Evolutionary conservation across 2,888 invertebrate species (phyloP), one percentile per base, ranked within the genome.

Genomic region (Emmelina monodactyla): DNA sequence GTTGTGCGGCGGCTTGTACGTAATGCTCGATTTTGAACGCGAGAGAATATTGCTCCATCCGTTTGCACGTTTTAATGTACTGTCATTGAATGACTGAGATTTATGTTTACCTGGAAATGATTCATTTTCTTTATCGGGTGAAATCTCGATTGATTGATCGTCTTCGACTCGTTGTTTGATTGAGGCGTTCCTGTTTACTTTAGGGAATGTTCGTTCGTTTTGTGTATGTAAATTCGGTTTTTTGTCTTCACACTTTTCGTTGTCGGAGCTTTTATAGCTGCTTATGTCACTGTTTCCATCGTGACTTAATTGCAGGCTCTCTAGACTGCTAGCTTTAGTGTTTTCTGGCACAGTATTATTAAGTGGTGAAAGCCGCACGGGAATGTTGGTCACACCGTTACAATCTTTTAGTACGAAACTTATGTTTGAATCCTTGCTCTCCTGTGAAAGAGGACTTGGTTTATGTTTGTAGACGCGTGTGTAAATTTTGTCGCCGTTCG

Each of bases 241-340:
- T 45, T 51, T 46, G 37, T 64, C 63, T 37, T 64, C 68, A 40
- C 45, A 62, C 43, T 65, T 71, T 55, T 81, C 81, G 48, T 78
- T 71, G 52, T 81, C 80, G 34, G 81, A 80, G 62, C 80, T 81
- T 62, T 81, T 81, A 49, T 71, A 72, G 60, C 80, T 81, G 51
- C 80, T 80, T 47, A 67, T 59, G 57, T 79, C 80, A 53, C 73
- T 78, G 15, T 55, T 45, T 16, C 61, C 65, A 42, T 70, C 72
- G 22, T 72, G 72, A 37, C 63, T 62, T 46, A 67, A 62, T 40
- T 72, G 70, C 37, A 61, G 64, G 40, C 65, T 65, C 41, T 76
- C 68, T 29, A 63, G 53, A 49, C 68, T 71, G 53, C 62, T 69
- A 50, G 52, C 48, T 55, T 59, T 58, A 38, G 62, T 58, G 45